Conservation (phyloP, 2,888 invertebrate species). For the Yponomeuta cagnagella region DNA sequence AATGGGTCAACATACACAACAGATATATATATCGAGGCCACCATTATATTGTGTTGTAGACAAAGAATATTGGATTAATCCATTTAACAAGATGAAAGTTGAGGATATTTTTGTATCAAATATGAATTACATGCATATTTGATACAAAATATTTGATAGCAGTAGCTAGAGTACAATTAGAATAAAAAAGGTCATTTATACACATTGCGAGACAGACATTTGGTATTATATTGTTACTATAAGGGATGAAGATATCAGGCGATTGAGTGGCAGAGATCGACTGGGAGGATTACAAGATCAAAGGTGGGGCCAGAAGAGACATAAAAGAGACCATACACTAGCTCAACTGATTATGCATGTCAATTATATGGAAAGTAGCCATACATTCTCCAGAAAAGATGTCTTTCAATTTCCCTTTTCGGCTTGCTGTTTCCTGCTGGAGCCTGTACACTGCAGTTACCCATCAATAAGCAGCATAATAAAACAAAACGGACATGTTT, state of each 20-base stretch:
- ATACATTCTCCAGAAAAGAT: constrained; percentile 90
- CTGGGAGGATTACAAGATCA: background rate
- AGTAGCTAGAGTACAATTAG: background rate
- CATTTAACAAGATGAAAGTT: no score
- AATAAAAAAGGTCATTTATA: background rate
- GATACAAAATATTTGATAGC: background rate
- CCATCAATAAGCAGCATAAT: constrained; percentile 80
- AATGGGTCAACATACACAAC: background rate
- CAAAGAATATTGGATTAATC: no score
- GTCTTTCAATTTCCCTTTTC: constrained; percentile 90
- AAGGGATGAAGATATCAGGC: background rate
- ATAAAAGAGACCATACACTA: background rate
- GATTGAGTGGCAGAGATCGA: background rate
- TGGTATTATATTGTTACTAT: background rate
- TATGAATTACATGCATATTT: background rate
- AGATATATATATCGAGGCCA: background rate
- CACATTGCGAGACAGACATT: background rate
- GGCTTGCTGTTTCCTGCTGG: constrained; percentile 85
- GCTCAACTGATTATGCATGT: constrained; percentile 2
- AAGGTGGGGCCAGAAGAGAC: background rate
- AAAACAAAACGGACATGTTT: constrained; percentile 70
- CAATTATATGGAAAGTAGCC: constrained; percentile 58
- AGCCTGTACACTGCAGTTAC: constrained; percentile 84
- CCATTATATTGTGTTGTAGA: background rate
- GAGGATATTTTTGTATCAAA: background rate